Percentiles rank a stretch among this genome's conserved stretches.
These are phyloP conservation scores for Thelohanellus kitauei DNA, from an alignment of 30 jellyfish, hydroid and myxozoan genomes.

Conservation along the genomic window DNA sequence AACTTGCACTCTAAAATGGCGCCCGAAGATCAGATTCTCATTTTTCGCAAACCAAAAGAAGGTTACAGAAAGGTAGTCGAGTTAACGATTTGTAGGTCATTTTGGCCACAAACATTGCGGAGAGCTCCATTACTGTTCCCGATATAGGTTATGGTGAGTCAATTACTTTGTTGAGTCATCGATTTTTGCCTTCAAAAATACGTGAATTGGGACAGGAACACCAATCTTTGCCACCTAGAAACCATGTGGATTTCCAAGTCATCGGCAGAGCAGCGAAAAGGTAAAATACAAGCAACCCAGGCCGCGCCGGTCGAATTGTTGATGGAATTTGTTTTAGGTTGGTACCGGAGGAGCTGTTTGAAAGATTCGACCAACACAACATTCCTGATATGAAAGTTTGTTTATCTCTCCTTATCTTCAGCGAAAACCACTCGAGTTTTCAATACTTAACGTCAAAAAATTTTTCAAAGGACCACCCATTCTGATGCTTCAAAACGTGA, in stretches of 20 bases:
- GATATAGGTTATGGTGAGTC: conserved; percentile 62
- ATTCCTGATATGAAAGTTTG: conserved; percentile 67
- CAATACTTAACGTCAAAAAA: conserved; percentile 41
- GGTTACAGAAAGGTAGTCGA: conserved; percentile 26
- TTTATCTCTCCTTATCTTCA: conserved; percentile 3
- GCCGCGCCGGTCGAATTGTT: conserved; percentile 96
- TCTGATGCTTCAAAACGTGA: conserved; percentile 17
- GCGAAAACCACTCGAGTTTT: conserved; percentile 73
- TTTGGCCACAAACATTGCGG: conserved; percentile 81
- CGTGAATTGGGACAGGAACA: conserved; percentile 36
- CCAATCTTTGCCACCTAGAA: conserved; percentile 31
- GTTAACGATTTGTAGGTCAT: conserved; percentile 16
- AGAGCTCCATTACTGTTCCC: conserved; percentile 87
- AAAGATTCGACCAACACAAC: conserved; percentile 16
- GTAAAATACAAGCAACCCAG: conserved; percentile 12
- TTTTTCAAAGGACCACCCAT: conserved; percentile 61
- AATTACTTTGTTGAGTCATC: conserved; percentile 17
- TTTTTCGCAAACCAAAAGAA: conserved; percentile 14
- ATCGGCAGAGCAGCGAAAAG: conserved; percentile 61
- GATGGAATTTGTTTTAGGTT: conserved; percentile 57
- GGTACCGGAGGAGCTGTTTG: conserved; percentile 15
- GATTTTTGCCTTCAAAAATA: conserved; percentile 53
- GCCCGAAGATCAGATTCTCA: conserved; percentile 29
- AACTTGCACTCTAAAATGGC: conserved; percentile 68
- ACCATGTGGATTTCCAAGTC: conserved; percentile 67